Evolutionary conservation across 1,140 invertebrate species (phyloP).

Genomic region (Oncopeltus fasciatus): DNA sequence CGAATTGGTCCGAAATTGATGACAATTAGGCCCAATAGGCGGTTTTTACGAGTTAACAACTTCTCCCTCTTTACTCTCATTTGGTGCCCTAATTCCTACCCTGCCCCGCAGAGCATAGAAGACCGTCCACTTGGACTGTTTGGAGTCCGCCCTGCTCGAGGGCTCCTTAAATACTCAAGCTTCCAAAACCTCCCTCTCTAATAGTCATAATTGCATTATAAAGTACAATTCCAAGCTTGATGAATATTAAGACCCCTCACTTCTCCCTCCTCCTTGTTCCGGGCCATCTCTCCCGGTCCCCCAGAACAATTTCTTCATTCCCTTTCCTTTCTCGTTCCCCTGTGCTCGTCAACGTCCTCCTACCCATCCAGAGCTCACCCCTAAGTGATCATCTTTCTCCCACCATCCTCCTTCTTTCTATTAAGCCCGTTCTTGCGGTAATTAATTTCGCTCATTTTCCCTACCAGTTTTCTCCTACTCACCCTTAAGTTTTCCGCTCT

Average conservation of each 20-base stretch:
- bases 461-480: neutral
- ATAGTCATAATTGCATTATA: constrained; percentile 15
- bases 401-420: neutral
- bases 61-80: too few relatives aligned
- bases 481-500: neutral
- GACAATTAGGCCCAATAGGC: too few relatives aligned
- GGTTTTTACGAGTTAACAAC: too few relatives aligned
- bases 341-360: neutral
- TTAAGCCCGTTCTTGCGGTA: neutral
- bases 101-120: too few relatives aligned
- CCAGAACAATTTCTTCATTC: neutral
- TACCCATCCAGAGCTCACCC: neutral
- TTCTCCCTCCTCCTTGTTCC: neutral
- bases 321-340: neutral
- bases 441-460: neutral
- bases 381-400: neutral
- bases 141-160: too few relatives aligned
- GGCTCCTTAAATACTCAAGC: neutral
- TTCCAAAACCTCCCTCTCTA: neutral
- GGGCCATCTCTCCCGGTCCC: neutral
- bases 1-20: too few relatives aligned
- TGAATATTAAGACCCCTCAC: constrained; percentile 10
- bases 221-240: constrained; percentile 14
- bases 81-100: too few relatives aligned
- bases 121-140: too few relatives aligned